phyloP scores from a whole-genome alignment of 2,113 vertebrate species.

The Stegastes partitus region DNA sequence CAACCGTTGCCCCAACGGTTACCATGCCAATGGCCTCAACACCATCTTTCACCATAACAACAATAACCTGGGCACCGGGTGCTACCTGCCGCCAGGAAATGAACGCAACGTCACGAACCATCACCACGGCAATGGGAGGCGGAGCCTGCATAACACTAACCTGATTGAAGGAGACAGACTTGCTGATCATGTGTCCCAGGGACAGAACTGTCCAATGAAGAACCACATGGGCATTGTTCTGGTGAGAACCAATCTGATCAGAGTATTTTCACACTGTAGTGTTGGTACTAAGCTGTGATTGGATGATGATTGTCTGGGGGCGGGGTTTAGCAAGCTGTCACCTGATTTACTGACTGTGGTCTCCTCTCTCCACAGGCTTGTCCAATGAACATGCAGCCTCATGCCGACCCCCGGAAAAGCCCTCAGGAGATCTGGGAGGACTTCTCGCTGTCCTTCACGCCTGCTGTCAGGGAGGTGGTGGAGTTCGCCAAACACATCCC shows the following conservation, averaged over 20 bases:
- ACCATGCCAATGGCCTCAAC: conserved; percentile 78
- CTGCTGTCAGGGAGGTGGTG: conserved; percentile 93
- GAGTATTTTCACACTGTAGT: too few relatives aligned
- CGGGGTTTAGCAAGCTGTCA: too few relatives aligned
- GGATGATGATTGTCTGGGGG: not conserved
- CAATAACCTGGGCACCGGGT: conserved; percentile 69
- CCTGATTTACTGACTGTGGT: not conserved
- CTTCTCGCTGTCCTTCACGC: conserved; percentile 94
- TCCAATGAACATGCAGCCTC: conserved; percentile 93
- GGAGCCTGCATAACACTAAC: conserved; percentile 78
- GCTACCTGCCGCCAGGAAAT: conserved; percentile 62
- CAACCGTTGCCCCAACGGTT: conserved; percentile 79
- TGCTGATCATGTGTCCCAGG: conserved; percentile 41
- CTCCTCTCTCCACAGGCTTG: conserved; percentile 86
- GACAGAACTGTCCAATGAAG: conserved; percentile 83
- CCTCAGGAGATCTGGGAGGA: conserved; percentile 96
- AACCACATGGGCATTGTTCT: conserved; percentile 84
- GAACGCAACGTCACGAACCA: conserved; percentile 10
- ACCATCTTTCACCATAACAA: conserved; percentile 80
- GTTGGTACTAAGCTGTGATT: not conserved
- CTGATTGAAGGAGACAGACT: conserved; percentile 34
- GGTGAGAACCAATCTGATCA: conserved; percentile 80
- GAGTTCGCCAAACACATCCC: conserved; percentile 96
- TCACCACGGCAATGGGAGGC: conserved; percentile 81
- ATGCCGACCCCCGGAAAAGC: conserved; percentile 86